phyloP scores from a whole-genome alignment of 2,888 invertebrate genomes.

The Andrena fulva region DNA sequence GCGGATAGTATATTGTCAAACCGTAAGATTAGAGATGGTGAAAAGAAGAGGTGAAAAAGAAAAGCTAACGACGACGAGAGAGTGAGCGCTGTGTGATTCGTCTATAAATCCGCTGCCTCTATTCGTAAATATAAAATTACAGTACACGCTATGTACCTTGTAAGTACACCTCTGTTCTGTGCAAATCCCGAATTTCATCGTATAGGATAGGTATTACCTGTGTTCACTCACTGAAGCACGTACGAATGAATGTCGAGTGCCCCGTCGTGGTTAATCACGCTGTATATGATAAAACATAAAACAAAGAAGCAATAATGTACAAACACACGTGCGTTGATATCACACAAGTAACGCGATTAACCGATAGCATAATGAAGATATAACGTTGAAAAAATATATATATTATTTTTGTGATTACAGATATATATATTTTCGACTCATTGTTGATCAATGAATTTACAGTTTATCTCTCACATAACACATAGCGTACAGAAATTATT shows the following conservation, averaged over 20 bases:
- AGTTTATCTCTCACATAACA: conserved; percentile 71
- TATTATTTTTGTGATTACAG: conserved; percentile 71
- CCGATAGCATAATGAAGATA: conserved; percentile 58
- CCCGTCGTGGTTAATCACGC: conserved; percentile 29
- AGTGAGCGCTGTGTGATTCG: neutral
- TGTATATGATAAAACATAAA: neutral
- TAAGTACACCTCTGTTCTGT: conserved; percentile 25
- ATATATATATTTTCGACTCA: conserved; percentile 80
- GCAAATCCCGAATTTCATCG: conserved; percentile 20
- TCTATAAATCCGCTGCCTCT: neutral
- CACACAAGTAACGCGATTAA: conserved; percentile 38
- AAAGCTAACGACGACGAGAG: neutral
- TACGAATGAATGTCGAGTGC: conserved; percentile 26
- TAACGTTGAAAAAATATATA: conserved; percentile 57
- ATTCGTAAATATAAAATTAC: conserved; percentile 1
- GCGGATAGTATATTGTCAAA: neutral
- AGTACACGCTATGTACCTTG: conserved; percentile 18
- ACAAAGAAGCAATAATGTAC: conserved; percentile 51
- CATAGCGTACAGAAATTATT: conserved; percentile 74
- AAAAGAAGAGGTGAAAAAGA: neutral
- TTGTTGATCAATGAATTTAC: conserved; percentile 82
- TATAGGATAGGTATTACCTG: conserved; percentile 12
- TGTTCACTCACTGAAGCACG: conserved; percentile 24
- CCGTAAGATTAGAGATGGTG: neutral
- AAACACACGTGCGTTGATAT: conserved; percentile 48